Base-by-base conservation (phyloP, 2,888 invertebrate genomes). In the Cataglyphis rosenhaueri region DNA sequence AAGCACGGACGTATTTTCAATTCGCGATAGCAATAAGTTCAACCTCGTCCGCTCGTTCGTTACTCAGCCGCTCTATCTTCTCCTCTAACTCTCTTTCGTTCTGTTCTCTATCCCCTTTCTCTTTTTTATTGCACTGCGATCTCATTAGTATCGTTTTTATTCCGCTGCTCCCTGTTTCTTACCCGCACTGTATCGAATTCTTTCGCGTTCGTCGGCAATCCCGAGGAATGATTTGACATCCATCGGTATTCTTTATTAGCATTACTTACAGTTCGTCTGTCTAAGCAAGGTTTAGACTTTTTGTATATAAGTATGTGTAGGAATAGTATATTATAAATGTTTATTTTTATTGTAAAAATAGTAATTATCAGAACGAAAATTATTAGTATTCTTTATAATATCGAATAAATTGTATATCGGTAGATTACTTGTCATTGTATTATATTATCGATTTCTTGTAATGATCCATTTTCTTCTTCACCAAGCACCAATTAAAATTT, bases 11-110 rank as follows among this genome's bases (percentile, higher is more conserved):
- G 89, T 91, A 91, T 92, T 92, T 92, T 92, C 91, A 92, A 93
- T 92, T 90, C 90, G 88, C 91, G 86, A 88, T 89, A 90, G 91
- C 90, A 89, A 91, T 91, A 92, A 92, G 90, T 92, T 92, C 90
- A 88, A 88, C 88, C 89, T 87, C 89, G 86, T 85, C 81, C 83
- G 81, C 86, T 88, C 88, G 86, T 91, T 91, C 87, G 88, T 92
- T 91, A 91, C 86, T 85, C 84, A 84, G 74, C 81, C 32, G 9
- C 62, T 61, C 52, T 70, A 61, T 55, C 48, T 70, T 55, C 15
- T 12, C 21, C 55, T 48, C 55, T 41, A 41, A n/a, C 57, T 41
- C 68, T 59, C 66, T 59, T 12, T 61, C 65, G 10, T 41, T 15
- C 9, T 66, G 18, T 38, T 68, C 68, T 21, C 21, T n/a, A 25